Conservation (phyloP, 2,888 invertebrate genomes). For the Eristalis arbustorum region DNA sequence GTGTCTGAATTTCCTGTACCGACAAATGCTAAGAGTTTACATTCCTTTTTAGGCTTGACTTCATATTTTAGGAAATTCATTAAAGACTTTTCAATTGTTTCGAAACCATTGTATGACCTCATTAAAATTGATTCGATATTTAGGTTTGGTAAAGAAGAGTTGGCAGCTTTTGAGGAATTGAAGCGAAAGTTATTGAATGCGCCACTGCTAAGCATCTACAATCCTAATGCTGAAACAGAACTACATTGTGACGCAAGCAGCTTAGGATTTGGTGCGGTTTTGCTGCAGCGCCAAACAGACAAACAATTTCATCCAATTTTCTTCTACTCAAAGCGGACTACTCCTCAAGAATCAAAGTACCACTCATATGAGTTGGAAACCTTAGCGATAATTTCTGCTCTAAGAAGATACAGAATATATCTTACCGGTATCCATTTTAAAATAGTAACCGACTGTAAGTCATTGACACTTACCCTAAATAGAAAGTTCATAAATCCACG, state of each 20-base stretch:
- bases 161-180: background rate
- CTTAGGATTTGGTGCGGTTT: conserved; percentile 72
- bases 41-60: no score
- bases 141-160: no score
- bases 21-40: no score
- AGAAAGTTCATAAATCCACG: no score
- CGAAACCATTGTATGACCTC: no score
- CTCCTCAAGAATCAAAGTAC: conserved; percentile 59
- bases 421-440: conserved; percentile 69
- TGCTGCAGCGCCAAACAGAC: conserved; percentile 56
- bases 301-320: conserved; percentile 73
- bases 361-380: conserved; percentile 74
- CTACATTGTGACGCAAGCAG: background rate
- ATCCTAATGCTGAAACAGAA: conserved; percentile 57
- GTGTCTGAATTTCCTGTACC: no score
- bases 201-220: conserved; percentile 73
- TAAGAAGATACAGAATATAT: conserved; percentile 72
- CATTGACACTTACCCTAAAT: no score
- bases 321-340: conserved; percentile 73
- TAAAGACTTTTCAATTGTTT: no score
- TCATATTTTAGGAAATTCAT: no score
- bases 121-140: no score
- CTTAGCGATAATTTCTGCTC: conserved; percentile 10
- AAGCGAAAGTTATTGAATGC: conserved; percentile 21
- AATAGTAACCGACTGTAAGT: no score